Evolutionary conservation across 2,888 invertebrate species (phyloP).

Genomic region (Myathropa florea): DNA sequence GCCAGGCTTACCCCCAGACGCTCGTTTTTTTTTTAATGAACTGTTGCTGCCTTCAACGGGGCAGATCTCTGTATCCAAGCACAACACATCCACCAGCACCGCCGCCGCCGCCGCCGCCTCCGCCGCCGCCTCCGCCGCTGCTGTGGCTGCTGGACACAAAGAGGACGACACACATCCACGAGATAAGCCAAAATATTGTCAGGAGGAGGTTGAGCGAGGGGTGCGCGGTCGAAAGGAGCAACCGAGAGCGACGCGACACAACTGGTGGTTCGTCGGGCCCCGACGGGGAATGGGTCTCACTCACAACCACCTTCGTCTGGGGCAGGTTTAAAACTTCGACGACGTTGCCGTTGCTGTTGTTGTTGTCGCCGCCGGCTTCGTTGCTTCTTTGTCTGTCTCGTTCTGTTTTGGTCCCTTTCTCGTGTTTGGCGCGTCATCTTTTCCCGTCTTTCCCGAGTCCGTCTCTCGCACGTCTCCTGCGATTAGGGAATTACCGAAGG

Average conservation of each 20-base stretch:
- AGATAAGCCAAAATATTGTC: constrained; percentile 49
- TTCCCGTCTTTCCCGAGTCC: neutral
- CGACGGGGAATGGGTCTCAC: constrained; percentile 14
- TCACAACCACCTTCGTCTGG: constrained; percentile 17
- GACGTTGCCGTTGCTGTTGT: neutral
- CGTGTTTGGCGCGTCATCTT: constrained; percentile 19
- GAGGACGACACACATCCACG: constrained; percentile 2
- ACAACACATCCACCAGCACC: neutral
- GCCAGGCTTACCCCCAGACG: constrained; percentile 22
- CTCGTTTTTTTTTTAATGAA: constrained; percentile 24
- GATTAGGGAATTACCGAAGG: constrained; percentile 35
- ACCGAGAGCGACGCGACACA: constrained; percentile 28
- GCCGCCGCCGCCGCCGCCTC: too few relatives aligned
- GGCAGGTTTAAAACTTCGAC: constrained; percentile 20
- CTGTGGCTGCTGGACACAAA: constrained; percentile 21
- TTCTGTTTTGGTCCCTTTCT: neutral
- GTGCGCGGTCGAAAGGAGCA: constrained; percentile 3
- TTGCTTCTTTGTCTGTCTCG: constrained; percentile 20
- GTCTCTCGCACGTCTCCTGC: neutral
- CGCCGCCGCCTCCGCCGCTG: too few relatives aligned
- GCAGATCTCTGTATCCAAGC: neutral
- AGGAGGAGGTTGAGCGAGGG: neutral
- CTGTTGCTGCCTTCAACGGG: constrained; percentile 39
- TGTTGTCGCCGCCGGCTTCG: neutral
- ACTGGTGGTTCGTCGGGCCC: constrained; percentile 24